phyloP scores from a whole-genome alignment of 2,888 invertebrate species.

The Ptychoptera albimana region DNA sequence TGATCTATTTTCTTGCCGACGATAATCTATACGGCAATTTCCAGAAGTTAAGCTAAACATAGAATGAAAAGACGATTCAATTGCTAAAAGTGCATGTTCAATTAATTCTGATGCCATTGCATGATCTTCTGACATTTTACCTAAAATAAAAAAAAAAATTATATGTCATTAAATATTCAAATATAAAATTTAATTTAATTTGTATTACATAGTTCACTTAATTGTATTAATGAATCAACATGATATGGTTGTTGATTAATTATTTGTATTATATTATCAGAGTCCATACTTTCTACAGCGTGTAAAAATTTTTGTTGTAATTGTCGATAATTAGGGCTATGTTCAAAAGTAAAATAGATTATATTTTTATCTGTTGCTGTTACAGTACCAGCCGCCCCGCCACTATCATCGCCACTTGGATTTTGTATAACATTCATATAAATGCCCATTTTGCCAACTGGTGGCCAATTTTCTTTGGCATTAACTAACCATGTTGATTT shows the following conservation, averaged over 20 bases:
- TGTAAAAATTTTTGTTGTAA: conserved; percentile 58
- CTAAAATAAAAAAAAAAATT: conserved; percentile 9
- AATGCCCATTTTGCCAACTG: conserved; percentile 50
- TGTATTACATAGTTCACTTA: conserved; percentile 59
- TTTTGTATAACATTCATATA: conserved; percentile 47
- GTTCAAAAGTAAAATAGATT: conserved; percentile 55
- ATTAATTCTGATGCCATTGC: conserved; percentile 63
- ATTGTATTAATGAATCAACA: conserved; percentile 61
- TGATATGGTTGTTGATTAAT: conserved; percentile 63
- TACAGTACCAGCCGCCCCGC: conserved; percentile 13
- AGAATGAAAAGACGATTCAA: conserved; percentile 67
- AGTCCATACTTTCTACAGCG: conserved; percentile 63
- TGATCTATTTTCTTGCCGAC: conserved; percentile 64
- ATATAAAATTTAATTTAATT: background rate
- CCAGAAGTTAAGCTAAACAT: conserved; percentile 60
- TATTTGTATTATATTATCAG: conserved; percentile 60
- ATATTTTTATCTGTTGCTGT: conserved; percentile 26
- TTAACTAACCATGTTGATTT: conserved; percentile 51
- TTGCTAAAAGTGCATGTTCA: conserved; percentile 58
- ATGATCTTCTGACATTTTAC: conserved; percentile 54
- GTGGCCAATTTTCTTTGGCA: conserved; percentile 57
- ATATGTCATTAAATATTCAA: background rate
- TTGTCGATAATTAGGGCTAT: conserved; percentile 54
- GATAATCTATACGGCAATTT: conserved; percentile 59
- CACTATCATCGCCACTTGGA: conserved; percentile 9